A percentile compares a stretch with the other conserved stretches of the same genome.
Evolutionary conservation across 2,113 vertebrate species (phyloP).

Genomic region (Burhinus oedicnemus): DNA sequence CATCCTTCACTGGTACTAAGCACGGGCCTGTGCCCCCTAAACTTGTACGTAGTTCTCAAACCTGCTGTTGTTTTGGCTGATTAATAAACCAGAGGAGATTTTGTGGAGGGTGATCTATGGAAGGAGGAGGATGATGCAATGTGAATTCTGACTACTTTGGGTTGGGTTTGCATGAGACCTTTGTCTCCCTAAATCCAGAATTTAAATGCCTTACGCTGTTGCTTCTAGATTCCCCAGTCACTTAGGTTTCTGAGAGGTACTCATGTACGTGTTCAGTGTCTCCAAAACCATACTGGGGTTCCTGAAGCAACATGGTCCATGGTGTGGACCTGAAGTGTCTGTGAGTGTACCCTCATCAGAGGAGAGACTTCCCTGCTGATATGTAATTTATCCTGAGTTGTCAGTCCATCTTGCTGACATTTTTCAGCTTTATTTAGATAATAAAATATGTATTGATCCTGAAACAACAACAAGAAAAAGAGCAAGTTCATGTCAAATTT

Average conservation of each 20-base stretch:
- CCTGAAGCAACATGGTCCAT: not conserved
- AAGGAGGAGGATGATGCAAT: not conserved
- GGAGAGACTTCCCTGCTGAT: not conserved
- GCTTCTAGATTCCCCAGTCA: not conserved
- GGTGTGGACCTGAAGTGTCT: not conserved
- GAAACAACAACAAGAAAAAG: not conserved
- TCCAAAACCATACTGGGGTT: not conserved
- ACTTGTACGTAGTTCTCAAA: not conserved
- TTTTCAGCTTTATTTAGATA: not conserved
- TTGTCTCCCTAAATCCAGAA: not conserved
- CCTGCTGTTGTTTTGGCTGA: not conserved
- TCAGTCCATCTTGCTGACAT: not conserved
- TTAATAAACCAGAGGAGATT: not conserved
- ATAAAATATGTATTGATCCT: not conserved
- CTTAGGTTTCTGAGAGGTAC: not conserved
- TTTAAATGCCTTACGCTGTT: not conserved
- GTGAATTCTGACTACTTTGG: not conserved
- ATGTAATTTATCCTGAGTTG: not conserved
- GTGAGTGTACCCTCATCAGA: not conserved
- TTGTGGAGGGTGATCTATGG: fast-evolving
- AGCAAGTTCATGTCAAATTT: not conserved
- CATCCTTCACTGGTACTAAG: not conserved
- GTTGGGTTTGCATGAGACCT: not conserved
- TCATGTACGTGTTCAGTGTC: not conserved
- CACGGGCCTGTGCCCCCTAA: not conserved